Evolutionary conservation across 2,797 vertebrate genomes (phyloP), one percentile per base, ranked within the genome.

Genomic region (Enoplosus armatus): DNA sequence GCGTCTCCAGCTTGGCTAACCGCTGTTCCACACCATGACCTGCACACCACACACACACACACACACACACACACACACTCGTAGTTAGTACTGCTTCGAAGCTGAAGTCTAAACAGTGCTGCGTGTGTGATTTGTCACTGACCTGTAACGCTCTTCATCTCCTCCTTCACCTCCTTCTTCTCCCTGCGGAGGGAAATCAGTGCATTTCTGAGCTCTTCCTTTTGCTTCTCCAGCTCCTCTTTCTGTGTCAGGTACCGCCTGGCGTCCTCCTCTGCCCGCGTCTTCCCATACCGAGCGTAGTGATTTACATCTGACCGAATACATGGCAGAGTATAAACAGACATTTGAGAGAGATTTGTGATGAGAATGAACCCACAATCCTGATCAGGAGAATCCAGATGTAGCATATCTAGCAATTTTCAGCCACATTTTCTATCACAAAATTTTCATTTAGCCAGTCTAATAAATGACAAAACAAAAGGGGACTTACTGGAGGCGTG

Each of bases 241-340:
- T 99, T 98, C 89, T 99, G 96, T 0, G 89, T 93, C 80, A 98
- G 93, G 93, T 97, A 99, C 0, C 94, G 92, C 50, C 96, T 94
- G 69, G 98, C 98, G 0, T 99, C 98, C 84, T 99, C 98, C 86
- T 99, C 97, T 0, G 98, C 98, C 39, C 98, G 94, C 2, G 96
- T 98, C 94, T 99, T 99, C 58, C 98, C 98, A 0, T 99, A 99
- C 72, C 96, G 96, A 3, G 73, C 95, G 56, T 97, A 98, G 72
- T 98, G 97, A 91, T 97, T 98, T 67, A 96, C 96, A 88, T 95
- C 98, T 99, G 45, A 1, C n/a, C 61, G 26, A 29, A 72, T 51
- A 83, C 29, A 68, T 29, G 58, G 37, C n/a, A 55, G 27, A 41
- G 18, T 58, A 50, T 20, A 39, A 47, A 64, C 9, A 37, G 3